These are phyloP conservation scores for Montipora cactus DNA, from an alignment of 64 coral and sea anemone genomes.

Conservation along the genomic window DNA sequence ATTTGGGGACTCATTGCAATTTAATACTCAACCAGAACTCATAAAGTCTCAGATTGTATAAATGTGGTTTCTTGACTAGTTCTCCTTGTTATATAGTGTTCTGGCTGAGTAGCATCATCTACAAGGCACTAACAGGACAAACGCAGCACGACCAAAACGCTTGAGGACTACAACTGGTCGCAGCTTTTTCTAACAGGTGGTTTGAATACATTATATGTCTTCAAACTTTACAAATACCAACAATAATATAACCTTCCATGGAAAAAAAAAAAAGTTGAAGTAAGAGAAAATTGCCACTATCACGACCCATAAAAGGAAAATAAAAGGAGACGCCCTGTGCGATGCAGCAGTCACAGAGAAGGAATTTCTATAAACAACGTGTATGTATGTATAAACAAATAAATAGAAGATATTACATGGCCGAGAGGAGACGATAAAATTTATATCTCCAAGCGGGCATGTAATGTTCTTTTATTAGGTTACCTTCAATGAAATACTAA, in stretches of 20 bases:
- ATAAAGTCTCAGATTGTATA: not conserved
- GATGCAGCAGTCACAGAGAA: not conserved
- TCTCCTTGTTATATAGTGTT: not conserved
- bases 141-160: not conserved
- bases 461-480: not conserved
- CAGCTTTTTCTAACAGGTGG: no score
- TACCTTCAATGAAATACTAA: slow-evolving; percentile 1
- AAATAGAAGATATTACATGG: no score
- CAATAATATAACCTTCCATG: not conserved
- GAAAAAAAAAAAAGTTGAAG: not conserved
- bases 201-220: not conserved
- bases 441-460: not conserved
- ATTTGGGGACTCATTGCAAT: not conserved
- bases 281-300: slow-evolving; percentile 1
- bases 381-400: no score
- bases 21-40: not conserved
- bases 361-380: not conserved
- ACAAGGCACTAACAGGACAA: not conserved
- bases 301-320: not conserved
- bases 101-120: not conserved
- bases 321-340: not conserved
- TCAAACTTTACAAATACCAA: not conserved
- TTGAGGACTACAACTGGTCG: not conserved
- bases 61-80: no score
- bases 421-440: no score